Percentiles rank a stretch among this genome's conserved stretches.
phyloP scores from a whole-genome alignment of 2,797 vertebrate species.

The Oryzias sinensis region DNA sequence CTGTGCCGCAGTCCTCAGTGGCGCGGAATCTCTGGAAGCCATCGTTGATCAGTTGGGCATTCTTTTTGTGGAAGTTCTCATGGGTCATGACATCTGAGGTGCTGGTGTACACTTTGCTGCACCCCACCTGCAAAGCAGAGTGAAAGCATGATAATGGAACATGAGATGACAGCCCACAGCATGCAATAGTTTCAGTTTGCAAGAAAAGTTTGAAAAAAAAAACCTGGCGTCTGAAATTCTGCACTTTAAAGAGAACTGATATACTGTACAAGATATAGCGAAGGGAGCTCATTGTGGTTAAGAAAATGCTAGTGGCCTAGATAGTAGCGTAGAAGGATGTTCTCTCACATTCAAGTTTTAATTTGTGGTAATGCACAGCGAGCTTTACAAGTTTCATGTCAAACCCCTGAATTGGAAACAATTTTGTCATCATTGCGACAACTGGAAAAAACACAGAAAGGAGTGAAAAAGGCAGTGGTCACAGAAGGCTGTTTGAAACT shows the following conservation, averaged over 20 bases:
- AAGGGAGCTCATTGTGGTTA: slow-evolving; percentile 55
- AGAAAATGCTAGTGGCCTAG: slow-evolving; percentile 56
- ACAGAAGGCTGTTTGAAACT: slow-evolving; percentile 53
- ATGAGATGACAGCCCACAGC: slow-evolving; percentile 27
- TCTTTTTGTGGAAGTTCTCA: slow-evolving; percentile 99
- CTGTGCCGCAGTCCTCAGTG: slow-evolving; percentile 95
- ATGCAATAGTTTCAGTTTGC: slow-evolving; percentile 54
- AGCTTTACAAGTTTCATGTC: slow-evolving; percentile 27
- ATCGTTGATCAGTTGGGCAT: slow-evolving; percentile 97
- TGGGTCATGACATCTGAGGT: slow-evolving; percentile 99
- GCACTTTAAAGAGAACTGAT: slow-evolving; percentile 40
- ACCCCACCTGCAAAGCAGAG: slow-evolving; percentile 86
- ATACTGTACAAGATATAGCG: slow-evolving; percentile 23
- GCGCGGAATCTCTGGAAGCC: slow-evolving; percentile 99
- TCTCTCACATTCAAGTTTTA: slow-evolving; percentile 50
- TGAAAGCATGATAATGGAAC: slow-evolving; percentile 26
- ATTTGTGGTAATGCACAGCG: slow-evolving; percentile 43
- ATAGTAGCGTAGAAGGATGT: slow-evolving; percentile 51
- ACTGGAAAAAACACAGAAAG: slow-evolving; percentile 41
- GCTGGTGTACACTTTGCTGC: slow-evolving; percentile 99
- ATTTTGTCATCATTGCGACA: slow-evolving; percentile 39
- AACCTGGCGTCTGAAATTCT: slow-evolving; percentile 28
- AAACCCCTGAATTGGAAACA: slow-evolving; percentile 47
- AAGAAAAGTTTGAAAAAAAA: slow-evolving; percentile 32
- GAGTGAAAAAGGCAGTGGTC: slow-evolving; percentile 55